Evolutionary conservation across 2,113 vertebrate species (phyloP).

Genomic region (Psammodynastes pulverulentus): DNA sequence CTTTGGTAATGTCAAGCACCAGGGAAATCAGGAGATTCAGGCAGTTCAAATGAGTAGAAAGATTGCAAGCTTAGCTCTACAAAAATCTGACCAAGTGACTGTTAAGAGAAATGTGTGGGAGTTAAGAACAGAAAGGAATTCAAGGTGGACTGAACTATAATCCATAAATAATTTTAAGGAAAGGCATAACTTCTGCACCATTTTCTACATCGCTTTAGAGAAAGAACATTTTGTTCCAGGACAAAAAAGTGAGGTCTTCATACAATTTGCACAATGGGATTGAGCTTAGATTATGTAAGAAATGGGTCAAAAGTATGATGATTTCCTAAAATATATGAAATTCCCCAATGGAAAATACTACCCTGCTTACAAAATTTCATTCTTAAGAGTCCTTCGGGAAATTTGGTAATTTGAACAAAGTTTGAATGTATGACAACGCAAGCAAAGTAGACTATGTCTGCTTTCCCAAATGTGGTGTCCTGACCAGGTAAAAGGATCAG

Average conservation of each 20-base stretch:
- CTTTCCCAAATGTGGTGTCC: neutral
- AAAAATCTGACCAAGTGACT: neutral
- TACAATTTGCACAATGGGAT: neutral
- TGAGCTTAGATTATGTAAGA: neutral
- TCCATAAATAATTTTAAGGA: neutral
- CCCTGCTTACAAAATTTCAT: neutral
- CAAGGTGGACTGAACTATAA: neutral
- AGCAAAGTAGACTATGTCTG: neutral
- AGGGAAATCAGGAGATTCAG: neutral
- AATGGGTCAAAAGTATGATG: neutral
- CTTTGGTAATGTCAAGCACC: neutral
- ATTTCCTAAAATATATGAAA: constrained; percentile 15
- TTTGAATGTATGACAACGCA: constrained; percentile 4
- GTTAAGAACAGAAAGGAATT: neutral
- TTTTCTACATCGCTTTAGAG: neutral
- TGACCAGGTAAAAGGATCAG: neutral
- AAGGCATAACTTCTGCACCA: neutral
- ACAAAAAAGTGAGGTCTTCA: neutral
- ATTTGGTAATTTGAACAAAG: neutral
- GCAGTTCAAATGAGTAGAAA: neutral
- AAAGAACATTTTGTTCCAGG: neutral
- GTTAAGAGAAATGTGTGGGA: neutral
- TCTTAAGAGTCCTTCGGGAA: neutral
- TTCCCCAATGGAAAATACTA: neutral
- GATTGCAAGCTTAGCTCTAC: neutral